These are phyloP conservation scores for Harpalus rubripes DNA, from an alignment of 2,888 invertebrate genomes.

Conservation along the genomic window DNA sequence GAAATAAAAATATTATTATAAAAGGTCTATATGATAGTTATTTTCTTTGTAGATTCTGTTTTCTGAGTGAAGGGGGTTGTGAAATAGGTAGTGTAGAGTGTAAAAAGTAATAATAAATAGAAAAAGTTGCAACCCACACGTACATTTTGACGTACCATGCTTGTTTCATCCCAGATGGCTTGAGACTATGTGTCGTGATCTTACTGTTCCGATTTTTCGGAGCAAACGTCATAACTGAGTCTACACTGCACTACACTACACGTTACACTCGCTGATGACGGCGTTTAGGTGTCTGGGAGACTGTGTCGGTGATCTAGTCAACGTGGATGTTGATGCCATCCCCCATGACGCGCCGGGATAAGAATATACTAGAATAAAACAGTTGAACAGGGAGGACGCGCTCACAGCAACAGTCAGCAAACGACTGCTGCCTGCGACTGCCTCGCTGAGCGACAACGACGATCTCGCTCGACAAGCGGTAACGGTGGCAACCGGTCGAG, in stretches of 20 bases:
- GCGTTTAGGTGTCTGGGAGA: slow-evolving; percentile 1
- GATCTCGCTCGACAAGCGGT: slow-evolving; percentile 35
- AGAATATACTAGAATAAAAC: slow-evolving; percentile 31
- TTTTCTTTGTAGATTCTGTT: too few relatives aligned
- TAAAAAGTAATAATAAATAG: slow-evolving; percentile 1
- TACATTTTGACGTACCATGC: slow-evolving; percentile 76
- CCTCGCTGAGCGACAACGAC: not conserved
- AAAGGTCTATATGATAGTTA: too few relatives aligned
- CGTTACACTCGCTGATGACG: slow-evolving; percentile 18
- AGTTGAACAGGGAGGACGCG: slow-evolving; percentile 25
- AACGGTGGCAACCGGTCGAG: slow-evolving; percentile 60
- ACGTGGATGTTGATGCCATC: slow-evolving; percentile 29
- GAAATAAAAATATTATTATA: too few relatives aligned
- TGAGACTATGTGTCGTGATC: slow-evolving; percentile 72
- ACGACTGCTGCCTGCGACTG: slow-evolving; percentile 39
- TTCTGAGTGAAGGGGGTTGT: not conserved
- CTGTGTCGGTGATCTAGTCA: slow-evolving; percentile 26
- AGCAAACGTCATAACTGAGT: slow-evolving; percentile 73
- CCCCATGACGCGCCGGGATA: slow-evolving; percentile 60
- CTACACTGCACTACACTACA: slow-evolving; percentile 20
- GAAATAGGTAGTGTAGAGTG: not conserved
- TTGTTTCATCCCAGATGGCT: slow-evolving; percentile 72
- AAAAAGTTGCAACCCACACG: slow-evolving; percentile 68
- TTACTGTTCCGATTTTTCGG: slow-evolving; percentile 72
- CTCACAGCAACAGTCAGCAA: not conserved